Base-by-base conservation (phyloP, 2,888 invertebrate species). In the Rutpela maculata region DNA sequence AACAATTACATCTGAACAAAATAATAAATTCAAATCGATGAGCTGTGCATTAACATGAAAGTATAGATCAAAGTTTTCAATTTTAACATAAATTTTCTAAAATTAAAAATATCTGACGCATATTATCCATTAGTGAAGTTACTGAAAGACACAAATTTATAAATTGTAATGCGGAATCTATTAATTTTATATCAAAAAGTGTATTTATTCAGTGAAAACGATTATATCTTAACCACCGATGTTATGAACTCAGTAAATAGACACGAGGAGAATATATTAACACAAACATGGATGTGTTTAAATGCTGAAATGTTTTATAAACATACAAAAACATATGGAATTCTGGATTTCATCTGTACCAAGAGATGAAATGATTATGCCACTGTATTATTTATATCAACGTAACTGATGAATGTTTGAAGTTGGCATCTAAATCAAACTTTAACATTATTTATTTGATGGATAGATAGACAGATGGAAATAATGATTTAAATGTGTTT, bases 301-400 rank as follows among this genome's bases (percentile, higher is more conserved):
- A 86, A 87, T 84, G 85, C 84, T 88, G 89, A 88, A 88, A 88
- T 89, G 89, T 89, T 89, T 88, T 85, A 88, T 89, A 89, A 89
- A 89, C 88, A 88, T 77, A 84, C 84, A 87, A 87, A 87, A 88
- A 88, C 88, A 88, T 88, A 87, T 87, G 88, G 87, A 88, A 87
- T 88, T 88, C 88, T 88, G 88, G 88, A 87, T 87, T 85, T 87
- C 87, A 86, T 88, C 88, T 84, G 75, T 17, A 66, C 74, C 71
- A 60, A 73, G 76, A 81, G 81, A 81, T 80, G 81, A 81, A 75
- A 80, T 81, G 78, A 78, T 80, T 80, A 78, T 80, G 75, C 78
- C 78, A 74, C 74, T 75, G 79, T 70, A 78, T 79, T 79, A 76
- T 80, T 76, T 79, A 76, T 75, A 75, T 75, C 70, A 70, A 66